Percentiles rank a stretch among this genome's conserved stretches.
These are phyloP conservation scores for Crotalus adamanteus DNA, from an alignment of 2,797 vertebrate species.

Conservation along the genomic window DNA sequence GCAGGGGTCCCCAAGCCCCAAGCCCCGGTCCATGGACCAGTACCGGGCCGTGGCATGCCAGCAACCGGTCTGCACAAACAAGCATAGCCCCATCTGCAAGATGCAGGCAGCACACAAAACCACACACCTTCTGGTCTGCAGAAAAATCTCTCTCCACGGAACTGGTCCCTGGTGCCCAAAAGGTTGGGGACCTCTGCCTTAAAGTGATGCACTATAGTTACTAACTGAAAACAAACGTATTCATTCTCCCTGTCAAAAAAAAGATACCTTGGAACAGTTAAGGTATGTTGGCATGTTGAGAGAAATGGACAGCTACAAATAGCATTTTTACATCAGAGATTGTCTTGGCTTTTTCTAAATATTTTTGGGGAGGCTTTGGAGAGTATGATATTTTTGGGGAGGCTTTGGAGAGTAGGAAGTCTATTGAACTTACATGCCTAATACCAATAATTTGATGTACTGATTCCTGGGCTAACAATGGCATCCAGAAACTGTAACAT, in stretches of 20 bases:
- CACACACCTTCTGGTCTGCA: too few relatives aligned
- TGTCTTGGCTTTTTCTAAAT: background rate
- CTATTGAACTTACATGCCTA: background rate
- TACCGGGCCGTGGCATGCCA: too few relatives aligned
- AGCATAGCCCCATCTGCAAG: too few relatives aligned
- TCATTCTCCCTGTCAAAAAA: background rate
- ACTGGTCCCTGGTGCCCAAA: too few relatives aligned
- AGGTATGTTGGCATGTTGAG: background rate
- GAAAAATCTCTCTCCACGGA: too few relatives aligned
- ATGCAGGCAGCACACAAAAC: too few relatives aligned
- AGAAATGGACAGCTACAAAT: background rate
- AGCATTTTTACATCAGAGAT: background rate
- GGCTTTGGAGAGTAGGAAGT: background rate
- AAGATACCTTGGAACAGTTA: background rate
- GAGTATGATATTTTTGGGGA: background rate
- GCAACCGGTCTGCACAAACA: too few relatives aligned
- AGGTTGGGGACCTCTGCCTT: too few relatives aligned
- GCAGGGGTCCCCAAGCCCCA: too few relatives aligned
- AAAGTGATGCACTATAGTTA: constrained; percentile 4
- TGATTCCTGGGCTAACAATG: background rate
- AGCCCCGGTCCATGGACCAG: too few relatives aligned
- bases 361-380: background rate
- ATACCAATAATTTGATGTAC: background rate
- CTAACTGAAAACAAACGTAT: constrained; percentile 10
- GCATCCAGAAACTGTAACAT: background rate